A percentile compares a stretch with the other conserved stretches of the same genome.
Evolutionary conservation across 2,797 vertebrate genomes (phyloP).

Genomic region (Rhynchonycteris naso): DNA sequence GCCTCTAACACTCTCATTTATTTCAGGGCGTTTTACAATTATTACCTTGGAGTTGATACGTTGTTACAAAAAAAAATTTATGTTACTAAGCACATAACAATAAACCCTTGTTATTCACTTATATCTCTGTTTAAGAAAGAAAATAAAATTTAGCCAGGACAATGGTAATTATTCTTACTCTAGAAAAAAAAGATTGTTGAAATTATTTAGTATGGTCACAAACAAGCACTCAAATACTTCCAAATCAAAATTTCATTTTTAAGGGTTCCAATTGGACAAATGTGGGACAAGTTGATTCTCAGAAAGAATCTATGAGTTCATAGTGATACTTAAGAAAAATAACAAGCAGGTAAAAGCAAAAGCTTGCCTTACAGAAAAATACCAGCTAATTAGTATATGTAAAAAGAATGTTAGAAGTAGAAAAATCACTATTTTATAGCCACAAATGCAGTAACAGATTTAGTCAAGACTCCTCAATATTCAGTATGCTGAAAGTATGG

Average conservation of each 20-base stretch:
- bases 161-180: constrained; percentile 4
- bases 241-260: constrained; percentile 39
- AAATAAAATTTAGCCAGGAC: constrained; percentile 12
- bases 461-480: background rate
- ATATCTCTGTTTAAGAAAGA: background rate
- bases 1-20: constrained; percentile 1
- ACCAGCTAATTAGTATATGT: background rate
- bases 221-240: background rate
- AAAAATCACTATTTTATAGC: constrained; percentile 24
- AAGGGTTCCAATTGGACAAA: background rate
- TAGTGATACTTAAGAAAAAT: background rate
- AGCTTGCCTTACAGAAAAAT: constrained; percentile 24
- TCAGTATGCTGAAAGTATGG: background rate
- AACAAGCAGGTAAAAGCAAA: background rate
- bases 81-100: constrained; percentile 44
- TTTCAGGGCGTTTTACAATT: constrained; percentile 48
- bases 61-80: background rate
- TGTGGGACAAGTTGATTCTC: background rate
- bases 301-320: background rate
- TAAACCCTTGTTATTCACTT: constrained; percentile 6
- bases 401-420: background rate
- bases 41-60: constrained; percentile 19
- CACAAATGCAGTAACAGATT: background rate
- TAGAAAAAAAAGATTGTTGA: background rate
- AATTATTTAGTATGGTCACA: constrained; percentile 46